Evolutionary conservation across 2,888 invertebrate species (phyloP), one percentile per base, ranked within the genome.

Genomic region (Geotrupes spiniger): DNA sequence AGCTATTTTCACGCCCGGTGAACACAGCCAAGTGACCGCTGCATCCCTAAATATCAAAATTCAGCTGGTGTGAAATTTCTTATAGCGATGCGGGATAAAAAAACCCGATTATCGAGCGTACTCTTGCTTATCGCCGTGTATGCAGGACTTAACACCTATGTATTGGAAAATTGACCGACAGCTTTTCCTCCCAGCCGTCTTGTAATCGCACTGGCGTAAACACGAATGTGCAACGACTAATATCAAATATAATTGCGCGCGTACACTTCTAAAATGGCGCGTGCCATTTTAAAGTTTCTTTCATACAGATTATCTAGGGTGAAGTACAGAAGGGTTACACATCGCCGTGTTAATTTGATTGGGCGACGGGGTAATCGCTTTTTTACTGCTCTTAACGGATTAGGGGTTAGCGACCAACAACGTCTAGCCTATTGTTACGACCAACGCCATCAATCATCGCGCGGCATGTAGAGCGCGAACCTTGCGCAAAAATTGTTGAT

Each of bases 21-120:
- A 57, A 46, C 53, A 54, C 54, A 51, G 54, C 51, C 59, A 62
- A 66, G 63, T 65, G 63, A 62, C 63, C 65, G 63, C 62, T 64
- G 65, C 68, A 66, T 67, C 69, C 69, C 69, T 69, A 70, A 70
- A 70, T 71, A 69, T 70, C 64, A 69, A 69, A 69, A 70, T 68
- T 66, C 72, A 72, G 60, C 63, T 60, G 66, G 71, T 71, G 73
- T 72, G 70, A 73, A 63, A 62, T 62, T 63, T 62, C 61, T 59
- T 59, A 60, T 60, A 59, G 52, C 51, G 46, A 39, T 15, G 41
- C 33, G 33, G 45, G 25, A 16, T 26, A 45, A 33, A 49, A 49
- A 45, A 49, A 45, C 42, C 17, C 52, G 53, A 52, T 59, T 57
- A 61, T 57, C 59, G 53, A 39, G 48, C 47, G 44, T 37, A 46